Percentiles rank a stretch among this genome's conserved stretches.
phyloP scores from a whole-genome alignment of 2,888 invertebrate genomes.

The Adelphocoris suturalis region DNA sequence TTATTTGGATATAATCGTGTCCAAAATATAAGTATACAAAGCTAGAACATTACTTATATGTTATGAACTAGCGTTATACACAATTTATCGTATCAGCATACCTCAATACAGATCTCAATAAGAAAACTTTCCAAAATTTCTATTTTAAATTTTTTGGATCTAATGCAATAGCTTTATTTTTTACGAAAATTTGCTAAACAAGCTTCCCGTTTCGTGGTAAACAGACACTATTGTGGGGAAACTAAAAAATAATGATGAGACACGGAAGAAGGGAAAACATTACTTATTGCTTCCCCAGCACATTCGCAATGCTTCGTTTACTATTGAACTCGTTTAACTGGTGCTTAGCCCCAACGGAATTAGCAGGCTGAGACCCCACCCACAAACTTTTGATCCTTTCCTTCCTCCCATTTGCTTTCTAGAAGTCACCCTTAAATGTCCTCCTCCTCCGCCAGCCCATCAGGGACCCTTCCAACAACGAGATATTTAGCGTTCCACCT shows the following conservation, averaged over 20 bases:
- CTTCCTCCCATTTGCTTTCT: slow-evolving; percentile 23
- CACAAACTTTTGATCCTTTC: slow-evolving; percentile 51
- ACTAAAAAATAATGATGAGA: not conserved
- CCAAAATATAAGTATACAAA: no score
- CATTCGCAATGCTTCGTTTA: slow-evolving; percentile 66
- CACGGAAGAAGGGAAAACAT: slow-evolving; percentile 21
- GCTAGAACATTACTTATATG: no score
- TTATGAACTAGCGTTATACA: no score
- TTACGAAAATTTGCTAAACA: no score
- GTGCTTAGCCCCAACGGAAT: slow-evolving; percentile 63
- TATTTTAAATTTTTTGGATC: no score
- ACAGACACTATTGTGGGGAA: no score
- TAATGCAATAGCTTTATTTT: no score
- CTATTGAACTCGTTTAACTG: slow-evolving; percentile 70
- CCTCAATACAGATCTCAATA: no score
- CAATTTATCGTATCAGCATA: no score
- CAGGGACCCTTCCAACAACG: not conserved
- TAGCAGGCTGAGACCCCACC: slow-evolving; percentile 25
- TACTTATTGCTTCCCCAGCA: slow-evolving; percentile 56
- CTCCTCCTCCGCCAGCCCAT: not conserved
- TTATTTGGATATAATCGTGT: no score
- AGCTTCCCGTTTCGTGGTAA: no score
- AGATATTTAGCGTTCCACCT: slow-evolving; percentile 57
- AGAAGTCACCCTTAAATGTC: slow-evolving; percentile 50
- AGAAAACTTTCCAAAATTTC: no score